Base-by-base conservation (phyloP, 2,113 vertebrate species). In the Sylvietta virens region DNA sequence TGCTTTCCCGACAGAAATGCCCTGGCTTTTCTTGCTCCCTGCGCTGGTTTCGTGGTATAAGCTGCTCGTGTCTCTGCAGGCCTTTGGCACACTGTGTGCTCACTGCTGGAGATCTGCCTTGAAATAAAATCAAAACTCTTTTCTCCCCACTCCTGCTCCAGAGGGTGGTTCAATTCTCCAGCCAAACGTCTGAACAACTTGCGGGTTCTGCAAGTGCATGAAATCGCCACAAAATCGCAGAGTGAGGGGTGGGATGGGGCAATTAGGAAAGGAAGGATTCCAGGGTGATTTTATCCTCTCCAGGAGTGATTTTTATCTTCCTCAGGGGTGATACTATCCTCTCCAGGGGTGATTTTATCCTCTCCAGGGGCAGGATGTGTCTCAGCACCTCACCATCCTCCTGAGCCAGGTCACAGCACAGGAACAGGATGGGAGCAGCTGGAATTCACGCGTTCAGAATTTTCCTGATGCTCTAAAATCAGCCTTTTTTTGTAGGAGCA, bases 361-460 rank as follows among this genome's bases (percentile, higher is more conserved):
- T 56, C 33, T 48, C 26, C 23, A 27, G 39, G 11, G 5, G 13
- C 3, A 5, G 66, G 53, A 76, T 1, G 1, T 57, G 9, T 27
- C 39, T 11, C 0, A 1, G 61, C 65, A 44, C 45, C n/a, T 60
- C 19, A 2, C 4, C 1, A 1, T 9, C 16, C 12, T n/a, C 56
- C 61, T 35, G 26, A 51, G 8, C n/a, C 1, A 1, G 14, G 28
- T 16, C 18, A 5, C 60, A 45, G 61, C 62, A 48, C 54, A 23
- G 19, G 57, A 48, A 40, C 1, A 15, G 70, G 76, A 18, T 48
- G 54, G 67, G 58, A 74, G 19, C 15, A 54, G 18, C 15, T 6
- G 20, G 9, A 47, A 65, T 85, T 58, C 35, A 20, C 0, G 0
- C 3, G 0, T 3, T 69, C 11, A 5, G 58, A 69, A 30, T 70